Evolutionary conservation across 2,888 invertebrate species (phyloP).

Genomic region (Leptinotarsa tumamoca): DNA sequence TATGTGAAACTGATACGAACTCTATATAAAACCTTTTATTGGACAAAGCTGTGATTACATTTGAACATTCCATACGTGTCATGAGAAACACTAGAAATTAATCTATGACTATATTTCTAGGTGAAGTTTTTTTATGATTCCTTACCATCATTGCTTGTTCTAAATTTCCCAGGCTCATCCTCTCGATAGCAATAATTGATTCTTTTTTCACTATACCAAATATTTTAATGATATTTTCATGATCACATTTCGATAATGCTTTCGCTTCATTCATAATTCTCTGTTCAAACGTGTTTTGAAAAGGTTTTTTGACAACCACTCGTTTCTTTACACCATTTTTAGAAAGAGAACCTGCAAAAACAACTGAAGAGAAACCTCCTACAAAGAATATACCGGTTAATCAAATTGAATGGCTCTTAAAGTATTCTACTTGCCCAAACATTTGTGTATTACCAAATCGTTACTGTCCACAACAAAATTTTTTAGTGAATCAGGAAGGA

Average conservation of each 20-base stretch:
- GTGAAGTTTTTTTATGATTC: background rate
- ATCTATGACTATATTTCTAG: background rate
- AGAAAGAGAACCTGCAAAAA: constrained; percentile 16
- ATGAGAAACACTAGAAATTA: too few relatives aligned
- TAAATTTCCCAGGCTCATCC: constrained; percentile 26
- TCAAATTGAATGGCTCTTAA: background rate
- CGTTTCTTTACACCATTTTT: background rate
- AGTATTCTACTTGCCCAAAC: background rate
- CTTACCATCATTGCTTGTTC: constrained; percentile 11
- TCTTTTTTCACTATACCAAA: constrained; percentile 27
- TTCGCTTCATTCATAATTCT: constrained; percentile 31
- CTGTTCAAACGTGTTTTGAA: background rate
- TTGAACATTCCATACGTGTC: too few relatives aligned
- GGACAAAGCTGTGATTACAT: too few relatives aligned
- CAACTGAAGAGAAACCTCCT: constrained; percentile 30
- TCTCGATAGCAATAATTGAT: constrained; percentile 30
- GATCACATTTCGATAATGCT: constrained; percentile 27
- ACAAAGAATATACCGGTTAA: background rate
- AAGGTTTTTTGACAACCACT: constrained; percentile 27
- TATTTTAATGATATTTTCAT: constrained; percentile 37
- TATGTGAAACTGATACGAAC: too few relatives aligned
- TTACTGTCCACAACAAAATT: background rate
- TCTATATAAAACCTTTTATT: too few relatives aligned
- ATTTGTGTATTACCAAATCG: background rate
- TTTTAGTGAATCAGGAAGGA: background rate